Evolutionary conservation across 1,140 invertebrate species (phyloP).

Genomic region (Nebria ingens): DNA sequence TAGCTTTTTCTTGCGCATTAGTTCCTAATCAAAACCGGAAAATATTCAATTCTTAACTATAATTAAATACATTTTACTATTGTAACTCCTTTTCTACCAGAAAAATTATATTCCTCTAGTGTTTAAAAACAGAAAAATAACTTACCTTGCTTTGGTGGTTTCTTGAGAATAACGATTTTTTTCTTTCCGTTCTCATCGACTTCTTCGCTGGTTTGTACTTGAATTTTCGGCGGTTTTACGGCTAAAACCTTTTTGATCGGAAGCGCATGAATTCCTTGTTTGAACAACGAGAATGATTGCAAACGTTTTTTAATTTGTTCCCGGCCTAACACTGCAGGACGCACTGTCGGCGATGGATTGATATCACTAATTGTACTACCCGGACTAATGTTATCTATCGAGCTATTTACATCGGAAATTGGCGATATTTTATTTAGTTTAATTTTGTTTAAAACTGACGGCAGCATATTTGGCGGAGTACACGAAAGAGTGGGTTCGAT

Average conservation of each 20-base stretch:
- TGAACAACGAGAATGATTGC: constrained; percentile 24
- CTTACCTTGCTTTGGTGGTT: constrained; percentile 18
- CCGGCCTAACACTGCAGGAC: background rate
- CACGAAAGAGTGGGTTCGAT: background rate
- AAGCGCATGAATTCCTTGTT: constrained; percentile 10
- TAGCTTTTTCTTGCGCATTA: constrained; percentile 23
- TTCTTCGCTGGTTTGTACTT: background rate
- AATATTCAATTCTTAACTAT: background rate
- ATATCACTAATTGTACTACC: background rate
- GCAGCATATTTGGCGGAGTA: background rate
- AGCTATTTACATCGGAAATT: background rate
- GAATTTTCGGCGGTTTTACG: constrained; percentile 7
- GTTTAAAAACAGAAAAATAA: background rate
- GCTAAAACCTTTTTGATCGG: constrained; percentile 11
- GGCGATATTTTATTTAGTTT: background rate
- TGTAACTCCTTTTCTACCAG: too few species aligned
- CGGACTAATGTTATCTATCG: background rate
- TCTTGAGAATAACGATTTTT: constrained; percentile 13
- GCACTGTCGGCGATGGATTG: too few species aligned
- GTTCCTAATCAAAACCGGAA: constrained; percentile 17
- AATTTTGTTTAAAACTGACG: background rate
- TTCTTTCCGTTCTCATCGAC: constrained; percentile 17
- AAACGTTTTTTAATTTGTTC: constrained; percentile 28
- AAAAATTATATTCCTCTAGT: too few species aligned
- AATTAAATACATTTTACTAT: background rate